These are phyloP conservation scores for Pipistrellus nathusii DNA, from an alignment of 2,797 vertebrate species.

Conservation along the genomic window DNA sequence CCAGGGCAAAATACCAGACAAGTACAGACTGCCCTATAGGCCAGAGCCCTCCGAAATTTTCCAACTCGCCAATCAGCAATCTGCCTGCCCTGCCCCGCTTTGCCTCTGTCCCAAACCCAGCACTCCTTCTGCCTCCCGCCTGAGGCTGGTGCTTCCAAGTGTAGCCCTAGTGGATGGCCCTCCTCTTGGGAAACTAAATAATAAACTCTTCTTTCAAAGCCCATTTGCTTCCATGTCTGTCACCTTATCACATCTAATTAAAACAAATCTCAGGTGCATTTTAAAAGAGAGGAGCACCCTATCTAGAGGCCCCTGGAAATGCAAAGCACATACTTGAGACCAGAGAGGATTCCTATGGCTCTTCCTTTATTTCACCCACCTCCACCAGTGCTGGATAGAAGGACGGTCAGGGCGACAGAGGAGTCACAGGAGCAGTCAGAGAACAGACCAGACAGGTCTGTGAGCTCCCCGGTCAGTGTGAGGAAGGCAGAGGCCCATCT, in stretches of 20 bases:
- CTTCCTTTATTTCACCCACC: neutral
- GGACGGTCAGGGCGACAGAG: neutral
- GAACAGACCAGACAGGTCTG: neutral
- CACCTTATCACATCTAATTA: neutral
- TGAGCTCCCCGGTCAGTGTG: neutral
- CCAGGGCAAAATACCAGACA: neutral
- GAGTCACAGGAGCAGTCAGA: neutral
- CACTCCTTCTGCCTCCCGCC: neutral
- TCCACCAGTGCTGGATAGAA: neutral
- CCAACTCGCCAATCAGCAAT: neutral
- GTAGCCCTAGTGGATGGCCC: neutral
- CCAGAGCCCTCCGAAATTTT: neutral
- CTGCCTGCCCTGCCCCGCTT: neutral
- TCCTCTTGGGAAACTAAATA: conserved; percentile 7
- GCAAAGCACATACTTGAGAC: neutral
- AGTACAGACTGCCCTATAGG: neutral
- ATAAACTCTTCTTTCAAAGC: neutral
- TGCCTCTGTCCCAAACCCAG: neutral
- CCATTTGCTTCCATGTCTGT: neutral
- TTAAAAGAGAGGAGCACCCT: neutral
- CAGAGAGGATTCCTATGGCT: neutral
- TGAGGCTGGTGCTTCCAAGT: neutral
- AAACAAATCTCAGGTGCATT: neutral
- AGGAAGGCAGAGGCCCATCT: neutral
- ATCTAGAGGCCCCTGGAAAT: neutral